Evolutionary conservation across 2,888 invertebrate genomes (phyloP), one percentile per base, ranked within the genome.

Genomic region (Patella depressa): DNA sequence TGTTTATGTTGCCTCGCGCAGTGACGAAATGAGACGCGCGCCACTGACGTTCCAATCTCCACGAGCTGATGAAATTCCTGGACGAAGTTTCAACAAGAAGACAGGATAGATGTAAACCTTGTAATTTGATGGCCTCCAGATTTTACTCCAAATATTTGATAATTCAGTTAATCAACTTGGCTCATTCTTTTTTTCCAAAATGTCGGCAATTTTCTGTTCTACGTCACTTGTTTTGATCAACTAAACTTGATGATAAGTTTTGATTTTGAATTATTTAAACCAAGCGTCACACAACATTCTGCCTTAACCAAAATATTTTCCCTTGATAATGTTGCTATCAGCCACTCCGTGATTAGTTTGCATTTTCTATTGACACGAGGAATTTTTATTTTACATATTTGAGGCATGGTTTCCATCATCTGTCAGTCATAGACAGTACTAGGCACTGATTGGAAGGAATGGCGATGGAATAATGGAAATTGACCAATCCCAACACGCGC

Each of bases 301-400:
- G 65, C 24, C 24, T 65, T 9, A 65, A 65, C 19, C 19, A 24
- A 65, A 65, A 65, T 24, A 65, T 65, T 24, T 65, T 65, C 24
- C 12, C 19, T 24, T 11, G 24, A 19, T 65, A 19, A 12, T 65
- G 19, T 65, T 24, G 24, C 19, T 24, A 65, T 24, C 65, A 65
- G 12, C 19, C 19, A 19, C 12, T 65, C 65, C 12, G 24, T 24
- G 19, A 65, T 65, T 65, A 65, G 65, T 65, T 65, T 24, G 65
- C 65, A 65, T 65, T 65, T 65, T 65, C 65, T 9, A 65, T 24
- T 65, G 65, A 65, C 65, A 65, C 19, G 45, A 65, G 65, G 65
- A 65, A 65, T 65, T 65, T 65, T 65, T 65, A 65, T 65, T 65
- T 65, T 65, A 65, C 65, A 65, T 65, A 24, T 65, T 24, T 65